phyloP scores from a whole-genome alignment of 2,888 invertebrate species.

The Cecidostiba fungosa region DNA sequence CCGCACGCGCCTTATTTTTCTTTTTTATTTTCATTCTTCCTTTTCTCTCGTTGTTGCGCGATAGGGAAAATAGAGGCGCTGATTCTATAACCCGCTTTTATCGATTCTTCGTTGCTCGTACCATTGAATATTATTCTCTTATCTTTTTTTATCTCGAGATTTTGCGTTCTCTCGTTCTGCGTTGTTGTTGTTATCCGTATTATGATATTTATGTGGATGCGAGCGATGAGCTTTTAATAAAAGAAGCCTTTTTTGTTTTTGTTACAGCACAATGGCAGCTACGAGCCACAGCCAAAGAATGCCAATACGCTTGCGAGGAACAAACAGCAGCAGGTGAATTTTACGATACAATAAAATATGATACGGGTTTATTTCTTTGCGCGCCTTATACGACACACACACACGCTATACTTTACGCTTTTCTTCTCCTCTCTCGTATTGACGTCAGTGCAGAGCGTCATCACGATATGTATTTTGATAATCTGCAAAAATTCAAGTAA shows the following conservation, averaged over 20 bases:
- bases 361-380: background rate
- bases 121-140: background rate
- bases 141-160: background rate
- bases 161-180: background rate
- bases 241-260: slow-evolving; percentile 57
- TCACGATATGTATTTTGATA: background rate
- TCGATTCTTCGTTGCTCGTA: background rate
- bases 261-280: slow-evolving; percentile 78
- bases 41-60: background rate
- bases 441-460: background rate
- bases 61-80: background rate
- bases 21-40: slow-evolving; percentile 6
- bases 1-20: background rate
- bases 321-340: slow-evolving; percentile 67
- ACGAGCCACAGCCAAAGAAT: slow-evolving; percentile 75
- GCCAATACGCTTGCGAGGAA: slow-evolving; percentile 69
- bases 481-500: background rate
- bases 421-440: background rate
- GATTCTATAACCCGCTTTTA: background rate
- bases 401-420: background rate
- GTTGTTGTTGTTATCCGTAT: background rate
- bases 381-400: background rate
- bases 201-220: background rate
- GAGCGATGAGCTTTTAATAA: background rate
- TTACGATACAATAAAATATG: slow-evolving; percentile 28